phyloP scores from a whole-genome alignment of 2,113 vertebrate genomes.

The Phalacrocorax carbo region DNA sequence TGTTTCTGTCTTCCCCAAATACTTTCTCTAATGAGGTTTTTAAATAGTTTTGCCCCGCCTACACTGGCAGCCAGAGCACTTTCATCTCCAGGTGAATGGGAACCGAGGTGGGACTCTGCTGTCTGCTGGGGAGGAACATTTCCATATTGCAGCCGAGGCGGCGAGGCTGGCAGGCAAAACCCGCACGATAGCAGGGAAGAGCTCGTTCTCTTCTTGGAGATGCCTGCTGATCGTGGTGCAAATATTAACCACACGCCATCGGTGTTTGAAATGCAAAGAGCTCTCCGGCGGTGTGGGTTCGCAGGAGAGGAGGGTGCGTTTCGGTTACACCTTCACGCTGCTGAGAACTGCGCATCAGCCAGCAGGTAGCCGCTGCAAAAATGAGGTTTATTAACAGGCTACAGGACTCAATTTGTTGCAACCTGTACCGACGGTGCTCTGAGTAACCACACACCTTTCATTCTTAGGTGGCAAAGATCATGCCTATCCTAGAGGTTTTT shows the following conservation, averaged over 20 bases:
- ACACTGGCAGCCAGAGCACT: conserved; percentile 46
- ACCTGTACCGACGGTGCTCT: neutral
- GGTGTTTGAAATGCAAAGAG: neutral
- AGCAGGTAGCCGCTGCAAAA: neutral
- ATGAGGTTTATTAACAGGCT: neutral
- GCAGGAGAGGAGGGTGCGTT: neutral
- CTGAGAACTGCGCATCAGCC: neutral
- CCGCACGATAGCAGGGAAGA: neutral
- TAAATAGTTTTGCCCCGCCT: conserved; percentile 54
- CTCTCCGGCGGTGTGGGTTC: fast-evolving
- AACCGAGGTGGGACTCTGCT: conserved; percentile 40
- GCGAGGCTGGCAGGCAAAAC: neutral
- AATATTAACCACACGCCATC: fast-evolving
- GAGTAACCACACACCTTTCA: neutral
- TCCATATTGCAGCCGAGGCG: neutral
- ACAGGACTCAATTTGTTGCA: neutral
- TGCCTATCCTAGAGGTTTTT: neutral
- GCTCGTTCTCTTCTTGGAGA: neutral
- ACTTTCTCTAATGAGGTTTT: conserved; percentile 69
- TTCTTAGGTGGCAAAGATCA: conserved; percentile 31
- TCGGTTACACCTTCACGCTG: neutral
- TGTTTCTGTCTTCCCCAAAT: conserved; percentile 60
- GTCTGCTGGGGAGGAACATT: conserved; percentile 42
- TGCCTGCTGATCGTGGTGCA: neutral
- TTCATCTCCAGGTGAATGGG: conserved; percentile 66